Percentiles rank a stretch among this genome's conserved stretches.
Evolutionary conservation across 1,140 invertebrate species (phyloP).

Genomic region (Drosophila elegans): DNA sequence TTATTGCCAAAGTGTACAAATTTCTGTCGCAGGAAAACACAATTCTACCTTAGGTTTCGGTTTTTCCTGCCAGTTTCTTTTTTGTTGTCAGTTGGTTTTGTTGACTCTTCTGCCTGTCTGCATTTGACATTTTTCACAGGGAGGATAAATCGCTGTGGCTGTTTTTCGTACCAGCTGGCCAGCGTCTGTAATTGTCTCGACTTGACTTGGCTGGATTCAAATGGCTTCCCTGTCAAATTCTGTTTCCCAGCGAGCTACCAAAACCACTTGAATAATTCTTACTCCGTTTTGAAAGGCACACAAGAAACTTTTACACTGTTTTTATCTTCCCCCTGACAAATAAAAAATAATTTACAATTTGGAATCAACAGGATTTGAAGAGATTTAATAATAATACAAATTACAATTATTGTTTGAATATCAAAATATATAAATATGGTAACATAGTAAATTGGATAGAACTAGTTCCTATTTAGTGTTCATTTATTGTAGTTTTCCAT

Average conservation of each 20-base stretch:
- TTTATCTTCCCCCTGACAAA: background rate
- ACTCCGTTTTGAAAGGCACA: constrained; percentile 32
- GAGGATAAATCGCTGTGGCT: background rate
- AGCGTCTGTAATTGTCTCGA: constrained; percentile 37
- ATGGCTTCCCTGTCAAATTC: constrained; percentile 30
- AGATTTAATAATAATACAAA: no score
- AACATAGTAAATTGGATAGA: no score
- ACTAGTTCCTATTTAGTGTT: background rate
- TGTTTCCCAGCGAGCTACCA: background rate
- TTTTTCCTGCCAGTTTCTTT: constrained; percentile 1
- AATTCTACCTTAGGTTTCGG: constrained; percentile 10
- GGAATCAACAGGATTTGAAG: no score
- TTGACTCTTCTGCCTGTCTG: constrained; percentile 27
- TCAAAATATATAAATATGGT: no score
- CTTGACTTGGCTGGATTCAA: constrained; percentile 15
- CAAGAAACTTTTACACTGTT: background rate
- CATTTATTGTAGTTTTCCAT: background rate
- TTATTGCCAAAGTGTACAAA: constrained; percentile 25
- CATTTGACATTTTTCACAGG: constrained; percentile 44
- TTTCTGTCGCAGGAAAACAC: constrained; percentile 18
- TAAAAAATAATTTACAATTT: no score
- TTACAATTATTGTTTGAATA: no score
- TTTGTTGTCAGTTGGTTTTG: constrained; percentile 25
- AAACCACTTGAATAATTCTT: constrained; percentile 31
- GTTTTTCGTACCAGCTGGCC: constrained; percentile 13